These are phyloP conservation scores for Catagonus wagneri DNA, from an alignment of 2,113 vertebrate genomes.

Conservation along the genomic window DNA sequence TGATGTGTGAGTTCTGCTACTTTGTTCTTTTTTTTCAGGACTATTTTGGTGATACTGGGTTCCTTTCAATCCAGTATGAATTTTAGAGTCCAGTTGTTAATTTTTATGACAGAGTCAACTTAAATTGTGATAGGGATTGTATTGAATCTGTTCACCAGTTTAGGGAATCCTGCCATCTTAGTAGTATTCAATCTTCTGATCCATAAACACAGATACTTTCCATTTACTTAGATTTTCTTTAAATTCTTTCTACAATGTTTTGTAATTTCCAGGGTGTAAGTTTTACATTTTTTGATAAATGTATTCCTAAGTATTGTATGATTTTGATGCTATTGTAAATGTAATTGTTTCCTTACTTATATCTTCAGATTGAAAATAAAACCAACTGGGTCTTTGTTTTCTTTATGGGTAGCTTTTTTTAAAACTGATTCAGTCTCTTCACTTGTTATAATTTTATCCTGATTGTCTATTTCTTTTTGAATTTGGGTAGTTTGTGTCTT, in stretches of 20 bases:
- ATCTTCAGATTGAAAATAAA: neutral
- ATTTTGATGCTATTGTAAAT: neutral
- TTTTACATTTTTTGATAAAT: neutral
- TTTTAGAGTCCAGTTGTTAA: neutral
- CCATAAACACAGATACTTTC: neutral
- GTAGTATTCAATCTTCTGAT: neutral
- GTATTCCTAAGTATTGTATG: neutral
- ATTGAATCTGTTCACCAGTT: neutral
- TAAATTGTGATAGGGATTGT: neutral
- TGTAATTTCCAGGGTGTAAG: neutral
- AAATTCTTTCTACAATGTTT: neutral
- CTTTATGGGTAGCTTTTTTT: neutral
- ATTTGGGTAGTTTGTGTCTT: neutral
- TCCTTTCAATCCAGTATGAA: neutral
- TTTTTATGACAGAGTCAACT: neutral
- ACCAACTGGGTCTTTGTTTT: neutral
- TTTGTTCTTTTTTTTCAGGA: neutral
- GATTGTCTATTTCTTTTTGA: neutral
- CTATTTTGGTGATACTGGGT: neutral
- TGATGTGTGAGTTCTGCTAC: neutral
- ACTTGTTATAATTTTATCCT: neutral
- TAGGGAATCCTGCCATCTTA: neutral
- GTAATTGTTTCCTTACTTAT: neutral
- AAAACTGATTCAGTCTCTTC: neutral
- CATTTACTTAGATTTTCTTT: neutral